Percentiles rank a stretch among this genome's conserved stretches.
Conservation (phyloP, 2,797 vertebrate genomes). For the Prionace glauca region DNA sequence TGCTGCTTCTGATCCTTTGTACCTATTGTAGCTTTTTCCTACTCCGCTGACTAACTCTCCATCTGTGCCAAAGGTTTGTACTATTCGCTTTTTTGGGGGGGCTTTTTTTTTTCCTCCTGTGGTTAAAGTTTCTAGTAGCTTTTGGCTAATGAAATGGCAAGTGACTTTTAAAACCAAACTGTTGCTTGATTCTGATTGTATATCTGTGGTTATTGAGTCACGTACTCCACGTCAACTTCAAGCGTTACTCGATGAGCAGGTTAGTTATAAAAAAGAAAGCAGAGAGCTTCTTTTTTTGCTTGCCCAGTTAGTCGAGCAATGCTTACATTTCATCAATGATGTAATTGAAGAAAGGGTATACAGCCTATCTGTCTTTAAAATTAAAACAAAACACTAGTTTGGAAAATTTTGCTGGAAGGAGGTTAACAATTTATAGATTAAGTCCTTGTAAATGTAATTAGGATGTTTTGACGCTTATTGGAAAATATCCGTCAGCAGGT, state of each 20-base stretch:
- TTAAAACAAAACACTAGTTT: neutral
- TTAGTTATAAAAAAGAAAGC: neutral
- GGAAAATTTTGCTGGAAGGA: neutral
- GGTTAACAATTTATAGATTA: neutral
- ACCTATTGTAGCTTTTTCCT: slow-evolving; percentile 28
- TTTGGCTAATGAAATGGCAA: slow-evolving; percentile 9
- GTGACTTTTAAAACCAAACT: neutral
- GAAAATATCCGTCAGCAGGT: neutral
- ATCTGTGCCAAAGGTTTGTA: slow-evolving; percentile 22
- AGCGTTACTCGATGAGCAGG: neutral
- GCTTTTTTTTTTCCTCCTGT: neutral
- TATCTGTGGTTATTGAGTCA: neutral
- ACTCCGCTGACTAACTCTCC: slow-evolving; percentile 20
- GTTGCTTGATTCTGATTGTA: neutral
- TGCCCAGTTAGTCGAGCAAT: neutral
- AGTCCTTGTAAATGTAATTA: neutral
- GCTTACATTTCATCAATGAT: neutral
- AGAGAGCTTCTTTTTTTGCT: neutral
- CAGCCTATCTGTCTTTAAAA: neutral
- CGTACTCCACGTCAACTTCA: neutral
- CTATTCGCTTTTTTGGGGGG: neutral
- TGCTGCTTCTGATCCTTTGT: slow-evolving; percentile 15
- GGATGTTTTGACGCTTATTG: neutral
- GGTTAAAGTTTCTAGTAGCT: neutral
- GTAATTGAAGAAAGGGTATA: neutral